phyloP scores from a whole-genome alignment of 2,888 invertebrate species.

The Kuschelorhynchus macadamiae region DNA sequence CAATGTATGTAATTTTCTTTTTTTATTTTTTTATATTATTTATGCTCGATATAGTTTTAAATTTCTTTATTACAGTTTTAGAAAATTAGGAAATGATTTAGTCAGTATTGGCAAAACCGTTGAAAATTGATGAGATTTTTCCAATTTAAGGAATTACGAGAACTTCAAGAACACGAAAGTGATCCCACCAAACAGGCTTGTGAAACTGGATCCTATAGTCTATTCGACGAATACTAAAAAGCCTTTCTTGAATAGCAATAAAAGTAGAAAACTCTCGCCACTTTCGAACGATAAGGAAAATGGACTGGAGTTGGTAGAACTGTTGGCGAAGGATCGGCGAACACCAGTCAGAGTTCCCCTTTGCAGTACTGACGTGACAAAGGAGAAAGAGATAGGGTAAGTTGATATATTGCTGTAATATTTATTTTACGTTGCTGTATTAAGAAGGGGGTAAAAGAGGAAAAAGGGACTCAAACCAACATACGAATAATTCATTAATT shows the following conservation, averaged over 20 bases:
- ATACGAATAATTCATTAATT: too few relatives aligned
- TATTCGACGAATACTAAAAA: conserved; percentile 48
- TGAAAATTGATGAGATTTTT: too few relatives aligned
- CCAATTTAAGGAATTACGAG: conserved; percentile 34
- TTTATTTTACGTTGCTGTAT: too few relatives aligned
- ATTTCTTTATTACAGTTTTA: too few relatives aligned
- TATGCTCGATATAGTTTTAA: too few relatives aligned
- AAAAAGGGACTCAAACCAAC: too few relatives aligned
- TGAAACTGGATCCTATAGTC: conserved; percentile 54
- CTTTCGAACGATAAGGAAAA: conserved; percentile 65
- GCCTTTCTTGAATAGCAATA: conserved; percentile 51
- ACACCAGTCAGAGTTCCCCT: conserved; percentile 72
- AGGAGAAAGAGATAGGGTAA: conserved; percentile 69
- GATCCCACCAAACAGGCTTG: conserved; percentile 48
- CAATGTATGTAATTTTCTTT: too few relatives aligned
- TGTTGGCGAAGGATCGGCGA: conserved; percentile 78
- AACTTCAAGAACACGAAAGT: conserved; percentile 49
- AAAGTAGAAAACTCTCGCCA: conserved; percentile 61
- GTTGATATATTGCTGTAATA: conserved; percentile 35
- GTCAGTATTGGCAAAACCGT: too few relatives aligned
- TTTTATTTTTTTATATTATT: too few relatives aligned
- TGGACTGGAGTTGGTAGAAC: conserved; percentile 83
- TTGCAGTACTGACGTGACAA: conserved; percentile 72
- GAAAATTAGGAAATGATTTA: too few relatives aligned
- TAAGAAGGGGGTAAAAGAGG: too few relatives aligned